Evolutionary conservation across 1,140 invertebrate species (phyloP), one percentile per base, ranked within the genome.

Genomic region (Nasonia longicornis): DNA sequence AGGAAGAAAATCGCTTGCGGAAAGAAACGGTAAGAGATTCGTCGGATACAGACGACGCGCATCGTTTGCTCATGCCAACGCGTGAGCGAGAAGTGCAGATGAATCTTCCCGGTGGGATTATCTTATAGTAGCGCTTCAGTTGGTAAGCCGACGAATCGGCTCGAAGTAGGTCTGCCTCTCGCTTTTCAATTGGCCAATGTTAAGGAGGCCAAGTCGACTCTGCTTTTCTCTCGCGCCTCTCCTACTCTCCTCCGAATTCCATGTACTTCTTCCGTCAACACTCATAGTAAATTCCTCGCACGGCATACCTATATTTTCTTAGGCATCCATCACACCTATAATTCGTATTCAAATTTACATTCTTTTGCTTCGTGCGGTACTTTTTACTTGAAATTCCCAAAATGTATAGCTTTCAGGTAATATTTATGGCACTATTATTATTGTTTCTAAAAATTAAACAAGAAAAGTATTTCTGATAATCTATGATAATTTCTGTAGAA

Each of bases 81-180:
- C 69, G 78, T 38, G 66, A 63, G 20, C 52, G 14, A 71, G 67
- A 78, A 85, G 81, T 85, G 83, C 63, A 79, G 67, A 63, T 11
- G 74, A 66, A 63, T 63, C 63, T 79, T 35, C 48, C 31, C 29
- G 29, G 70, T 75, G 52, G 77, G 83, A 72, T 79, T 77, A 85
- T 86, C 83, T 88, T 89, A 89, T 89, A 89, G 84, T 48, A 69
- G 48, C 79, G 81, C 80, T 77, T 83, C 86, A 86, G 85, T 86
- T 85, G 72, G 84, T 83, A 77, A 38, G 73, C 63, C 66, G 67
- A 70, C 88, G 86, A 89, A 87, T 89, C 69, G 48, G 66, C 6
- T 72, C n/a, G 10, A 88, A 89, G 87, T 88, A 77, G 86, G 85
- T 74, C 86, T 48, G 82, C 52, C 73, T 81, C 70, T 42, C 16